Base-by-base conservation (phyloP, 2,888 invertebrate species). In the Stenotaenia linearis region DNA sequence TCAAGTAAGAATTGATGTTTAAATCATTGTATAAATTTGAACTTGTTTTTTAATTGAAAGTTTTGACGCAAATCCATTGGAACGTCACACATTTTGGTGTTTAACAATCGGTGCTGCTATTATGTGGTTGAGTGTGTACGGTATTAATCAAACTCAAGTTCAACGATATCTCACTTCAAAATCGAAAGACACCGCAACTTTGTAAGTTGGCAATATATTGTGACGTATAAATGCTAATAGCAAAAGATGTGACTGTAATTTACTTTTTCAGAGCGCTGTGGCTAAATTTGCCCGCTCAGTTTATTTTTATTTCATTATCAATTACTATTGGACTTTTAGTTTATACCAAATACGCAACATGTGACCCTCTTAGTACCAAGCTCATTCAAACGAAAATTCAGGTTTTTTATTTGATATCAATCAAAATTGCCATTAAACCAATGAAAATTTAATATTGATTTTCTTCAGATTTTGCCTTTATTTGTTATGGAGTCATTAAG, bases 401-500 rank as follows among this genome's bases (percentile, higher is more conserved):
- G 32, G 32, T 32, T 2, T 3, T 45, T 1, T 45, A 18, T 18
- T 45, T 6, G 9, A 32, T 6, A 32, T 32, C 9, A 32, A 6
- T 9, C 9, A 9, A 6, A 32, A 32, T 32, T 32, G 9, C 32
- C 9, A 4, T 32, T 32, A 6, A 32, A 9, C 9, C 9, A 32
- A 32, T 9, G 32, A 6, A 9, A 32, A 4, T 32, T 6, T 6
- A 32, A 32, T 6, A 32, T 32, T 32, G 4, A 32, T 32, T 32
- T 32, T 5, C 95, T 95, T 86, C 92, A 97, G 86, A 88, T 97
- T 61, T 89, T 97, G 81, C 97, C 97, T 0, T 89, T 93, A 50
- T 97, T 95, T 85, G 95, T 97, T 30, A 94, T 97, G 88, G 91
- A 92, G 81, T 90, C 91, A 80, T 89, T 97, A 85, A 93, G 94